These are phyloP conservation scores for Caenorhabditis sinica DNA, from an alignment of 2,888 invertebrate genomes.

Conservation along the genomic window DNA sequence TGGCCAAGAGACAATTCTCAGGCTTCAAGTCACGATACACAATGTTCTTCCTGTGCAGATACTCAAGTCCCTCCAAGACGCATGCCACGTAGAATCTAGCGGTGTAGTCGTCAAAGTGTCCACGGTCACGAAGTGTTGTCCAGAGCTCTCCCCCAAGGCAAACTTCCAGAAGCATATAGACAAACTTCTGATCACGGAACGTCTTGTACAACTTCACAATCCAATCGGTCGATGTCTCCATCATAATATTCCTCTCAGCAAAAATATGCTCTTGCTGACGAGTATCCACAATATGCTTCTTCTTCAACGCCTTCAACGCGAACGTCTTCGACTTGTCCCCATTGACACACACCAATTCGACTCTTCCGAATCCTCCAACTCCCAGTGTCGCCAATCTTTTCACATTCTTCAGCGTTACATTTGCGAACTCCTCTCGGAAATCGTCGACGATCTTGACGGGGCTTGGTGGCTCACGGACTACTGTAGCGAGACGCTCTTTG, in stretches of 20 bases:
- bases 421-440: constrained; percentile 86
- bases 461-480: constrained; percentile 75
- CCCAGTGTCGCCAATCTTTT: constrained; percentile 92
- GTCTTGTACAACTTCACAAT: constrained; percentile 94
- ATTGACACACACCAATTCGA: constrained; percentile 86
- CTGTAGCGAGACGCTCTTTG: constrained; percentile 79
- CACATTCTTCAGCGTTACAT: constrained; percentile 89
- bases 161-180: constrained; percentile 96
- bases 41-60: constrained; percentile 96
- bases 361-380: constrained; percentile 94
- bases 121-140: constrained; percentile 92
- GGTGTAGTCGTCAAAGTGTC: constrained; percentile 84
- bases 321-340: constrained; percentile 87
- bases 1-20: constrained; percentile 95
- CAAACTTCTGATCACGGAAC: constrained; percentile 93
- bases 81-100: constrained; percentile 91
- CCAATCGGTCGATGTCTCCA: constrained; percentile 89
- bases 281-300: constrained; percentile 92
- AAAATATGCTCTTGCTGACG: constrained; percentile 93
- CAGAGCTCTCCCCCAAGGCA: constrained; percentile 96
- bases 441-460: constrained; percentile 70
- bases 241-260: constrained; percentile 92
- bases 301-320: constrained; percentile 93
- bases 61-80: constrained; percentile 98
- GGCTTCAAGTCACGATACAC: constrained; percentile 90